Evolutionary conservation across 2,797 vertebrate genomes (phyloP).

Genomic region (Novumbra hubbsi): DNA sequence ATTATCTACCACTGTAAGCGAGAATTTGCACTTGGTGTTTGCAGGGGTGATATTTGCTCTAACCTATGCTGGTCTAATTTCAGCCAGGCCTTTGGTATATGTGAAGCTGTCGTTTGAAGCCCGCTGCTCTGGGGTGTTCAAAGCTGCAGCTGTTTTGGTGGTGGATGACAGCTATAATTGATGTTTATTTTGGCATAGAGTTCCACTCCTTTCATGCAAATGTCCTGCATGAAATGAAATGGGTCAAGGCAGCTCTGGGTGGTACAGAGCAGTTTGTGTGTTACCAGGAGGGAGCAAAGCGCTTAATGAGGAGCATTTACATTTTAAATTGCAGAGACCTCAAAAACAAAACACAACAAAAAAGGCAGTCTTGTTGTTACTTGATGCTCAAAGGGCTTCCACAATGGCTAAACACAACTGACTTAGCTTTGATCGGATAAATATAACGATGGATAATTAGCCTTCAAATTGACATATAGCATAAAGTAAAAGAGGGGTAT

Average conservation of each 20-base stretch:
- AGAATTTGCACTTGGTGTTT: constrained; percentile 33
- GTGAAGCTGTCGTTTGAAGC: constrained; percentile 78
- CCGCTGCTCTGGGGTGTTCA: constrained; percentile 77
- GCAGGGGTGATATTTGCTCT: constrained; percentile 62
- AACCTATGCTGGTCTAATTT: constrained; percentile 70
- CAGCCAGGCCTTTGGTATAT: constrained; percentile 71
- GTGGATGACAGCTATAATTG: constrained; percentile 84
- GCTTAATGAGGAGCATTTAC: constrained; percentile 71
- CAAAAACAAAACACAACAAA: constrained; percentile 53
- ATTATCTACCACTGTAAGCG: constrained; percentile 18
- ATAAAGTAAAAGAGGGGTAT: constrained; percentile 20
- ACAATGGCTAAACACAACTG: constrained; percentile 26
- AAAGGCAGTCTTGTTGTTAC: constrained; percentile 50
- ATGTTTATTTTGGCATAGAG: constrained; percentile 83
- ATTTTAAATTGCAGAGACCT: constrained; percentile 70
- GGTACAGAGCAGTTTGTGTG: constrained; percentile 59
- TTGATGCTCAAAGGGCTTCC: constrained; percentile 38
- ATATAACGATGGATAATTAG: constrained; percentile 35
- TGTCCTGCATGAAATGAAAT: constrained; percentile 76
- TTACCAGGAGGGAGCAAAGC: constrained; percentile 65
- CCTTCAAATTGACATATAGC: constrained; percentile 34
- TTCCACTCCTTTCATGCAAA: constrained; percentile 81
- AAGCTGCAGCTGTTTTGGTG: constrained; percentile 84
- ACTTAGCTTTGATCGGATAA: constrained; percentile 51
- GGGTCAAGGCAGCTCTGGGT: constrained; percentile 76